Evolutionary conservation across 2,797 vertebrate genomes (phyloP), one percentile per base, ranked within the genome.

Genomic region (Notolabrus celidotus): DNA sequence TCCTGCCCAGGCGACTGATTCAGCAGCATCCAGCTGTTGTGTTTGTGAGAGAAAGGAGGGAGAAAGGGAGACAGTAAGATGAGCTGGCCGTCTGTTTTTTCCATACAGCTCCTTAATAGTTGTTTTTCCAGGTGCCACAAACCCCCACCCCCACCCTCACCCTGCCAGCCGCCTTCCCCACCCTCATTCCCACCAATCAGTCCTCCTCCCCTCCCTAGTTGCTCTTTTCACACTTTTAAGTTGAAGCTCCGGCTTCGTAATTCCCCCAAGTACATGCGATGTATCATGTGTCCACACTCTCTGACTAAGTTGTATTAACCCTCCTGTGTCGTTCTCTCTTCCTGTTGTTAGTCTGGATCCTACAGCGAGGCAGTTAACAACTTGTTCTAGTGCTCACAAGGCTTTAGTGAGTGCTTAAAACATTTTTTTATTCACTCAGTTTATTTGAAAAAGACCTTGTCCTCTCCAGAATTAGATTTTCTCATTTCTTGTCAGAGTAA

Each of bases 1-100:
- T 92, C 86, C 89, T 86, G 84, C 83, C 65, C 47, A 41, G 60
- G 66, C 76, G 69, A 71, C 85, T 89, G 87, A 90, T 75, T 87
- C 83, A 79, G 83, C 79, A 67, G 66, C 81, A 74, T 78, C 80
- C 87, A 89, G 86, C 88, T 87, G 89, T 84, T 85, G 70, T 76
- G 66, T 87, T 67, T 68, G 47, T 64, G 41, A 55, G 60, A 66
- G 60, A 52, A 23, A 54, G n/a, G 20, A 33, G 22, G 67, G 52
- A 67, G 51, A 67, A 42, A 71, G 57, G 9, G 43, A 69, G 76
- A 80, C 36, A 58, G 52, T 67, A 15, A 68, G 61, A 72, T 54
- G 56, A 68, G 70, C 46, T 34, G 34, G 31, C 63, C 4, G 68
- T 12, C 77, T 80, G 66, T 70, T 90, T 81, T 86, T 85, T 81